Base-by-base conservation (phyloP, 2,113 vertebrate species). In the Etheostoma spectabile region DNA sequence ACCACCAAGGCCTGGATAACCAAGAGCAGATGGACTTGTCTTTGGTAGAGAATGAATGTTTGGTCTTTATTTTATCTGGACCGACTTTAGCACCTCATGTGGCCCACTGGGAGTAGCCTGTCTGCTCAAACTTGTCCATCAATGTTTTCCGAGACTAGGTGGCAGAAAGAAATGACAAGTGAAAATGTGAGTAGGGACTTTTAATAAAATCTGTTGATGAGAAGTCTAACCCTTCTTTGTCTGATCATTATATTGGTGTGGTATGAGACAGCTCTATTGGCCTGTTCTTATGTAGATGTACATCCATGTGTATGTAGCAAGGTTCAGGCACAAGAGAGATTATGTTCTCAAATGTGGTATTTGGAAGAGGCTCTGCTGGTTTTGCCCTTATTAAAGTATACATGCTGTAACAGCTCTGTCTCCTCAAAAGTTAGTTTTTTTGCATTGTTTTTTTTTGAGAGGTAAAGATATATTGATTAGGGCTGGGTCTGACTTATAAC, bases 1-100 rank as follows among this genome's bases (percentile, higher is more conserved):
- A 62, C 64, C 46, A 70, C 55, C 42, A 45, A 66, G 61, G 51
- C 52, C 53, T 2, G 0, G 62, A 35, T 83, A 88, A 92, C 52
- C 42, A 42, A 65, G 77, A 88, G 70, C 91, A 93, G 82, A 88
- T 92, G 82, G 75, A 42, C 63, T 38, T 66, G 73, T 62, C 22
- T 53, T 69, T 45, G 55, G 27, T 55, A 13, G 49, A 66, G 33
- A 55, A 60, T 55, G 62, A 83, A 72, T 84, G 79, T 79, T 68
- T 49, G 74, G 76, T 68, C 77, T 81, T 68, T 15, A 38, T 68
- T 66, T 84, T 87, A 85, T 86, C 74, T 74, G 77, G 83, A 77
- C 80, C 87, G 46, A 62, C 14, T 70, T 38, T 61, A 73, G 56
- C 74, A 77, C 49, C 71, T 74, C 53, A 1, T 69, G 69, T 69